Base-by-base conservation (phyloP, 2,797 vertebrate species). In the Sebastolobus altivelis region DNA sequence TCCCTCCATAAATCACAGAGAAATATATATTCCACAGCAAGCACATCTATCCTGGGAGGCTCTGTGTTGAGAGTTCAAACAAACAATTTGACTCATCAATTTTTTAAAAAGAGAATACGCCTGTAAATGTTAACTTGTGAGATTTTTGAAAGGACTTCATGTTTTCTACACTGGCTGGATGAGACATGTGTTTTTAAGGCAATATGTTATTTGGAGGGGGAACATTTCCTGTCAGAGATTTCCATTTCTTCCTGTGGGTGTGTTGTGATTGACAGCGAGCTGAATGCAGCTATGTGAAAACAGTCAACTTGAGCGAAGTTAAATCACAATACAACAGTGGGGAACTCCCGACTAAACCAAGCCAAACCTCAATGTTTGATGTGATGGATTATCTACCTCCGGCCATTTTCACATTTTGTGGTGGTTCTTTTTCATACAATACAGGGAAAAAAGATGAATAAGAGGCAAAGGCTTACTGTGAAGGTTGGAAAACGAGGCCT, bases 191-290 rank as follows among this genome's bases (percentile, higher is more conserved):
- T 68, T 62, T 49, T n/a, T 46, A 20, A 52, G 20, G 65, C 0
- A 25, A 52, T 40, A 43, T 49, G 72, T 68, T 60, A 72, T 52
- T 60, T 10, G 25, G 68, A 46, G 43, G 65, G 46, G 46, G 61
- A 81, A 77, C 27, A 65, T 83, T 81, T 75, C 49, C 52, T 75
- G 70, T 67, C 1, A 1, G 9, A 25, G 9, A 54, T 46, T 71
- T 66, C 46, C 29, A 55, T 43, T 67, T 82, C 43, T 43, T 62
- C 68, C 72, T 65, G 60, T 59, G 79, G 55, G 73, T 82, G 76
- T 78, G 71, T 74, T 56, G 58, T 49, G 79, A 84, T n/a, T 31
- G 79, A 82, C 65, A 74, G 67, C 1, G 27, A 68, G 68, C 8
- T 2, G 37, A 58, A 54, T 29, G 49, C 31, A 60, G 33, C 20